phyloP scores from a whole-genome alignment of 2,888 invertebrate genomes.

The Megastigmus dorsalis region DNA sequence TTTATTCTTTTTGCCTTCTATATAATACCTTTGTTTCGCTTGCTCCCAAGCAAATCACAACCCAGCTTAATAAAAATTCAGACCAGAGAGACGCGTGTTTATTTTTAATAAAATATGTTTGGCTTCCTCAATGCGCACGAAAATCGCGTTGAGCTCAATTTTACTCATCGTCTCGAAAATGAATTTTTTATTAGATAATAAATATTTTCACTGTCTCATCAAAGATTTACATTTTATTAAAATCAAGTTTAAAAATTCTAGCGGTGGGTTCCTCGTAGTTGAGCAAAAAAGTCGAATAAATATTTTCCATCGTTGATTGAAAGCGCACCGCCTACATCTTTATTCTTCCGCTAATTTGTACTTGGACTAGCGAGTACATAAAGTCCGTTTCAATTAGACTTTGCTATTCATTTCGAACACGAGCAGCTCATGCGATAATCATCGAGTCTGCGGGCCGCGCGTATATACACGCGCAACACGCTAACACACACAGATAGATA shows the following conservation, averaged over 20 bases:
- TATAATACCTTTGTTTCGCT: not conserved
- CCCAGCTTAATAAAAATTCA: conserved; percentile 15
- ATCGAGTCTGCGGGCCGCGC: conserved; percentile 9
- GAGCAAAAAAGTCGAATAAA: too few species aligned
- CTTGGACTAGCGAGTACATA: conserved; percentile 2
- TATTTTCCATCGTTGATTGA: not conserved
- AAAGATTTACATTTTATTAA: not conserved
- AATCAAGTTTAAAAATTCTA: too few species aligned
- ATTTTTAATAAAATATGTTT: conserved; percentile 8
- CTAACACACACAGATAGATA: conserved; percentile 15
- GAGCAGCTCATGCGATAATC: conserved; percentile 35
- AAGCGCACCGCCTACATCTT: not conserved
- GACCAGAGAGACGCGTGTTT: conserved; percentile 22
- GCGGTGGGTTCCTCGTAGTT: too few species aligned
- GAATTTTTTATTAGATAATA: not conserved
- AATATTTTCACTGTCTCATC: not conserved
- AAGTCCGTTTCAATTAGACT: conserved; percentile 47
- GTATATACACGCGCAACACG: conserved; percentile 9
- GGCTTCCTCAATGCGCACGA: not conserved
- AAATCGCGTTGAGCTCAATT: not conserved
- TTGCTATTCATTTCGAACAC: conserved; percentile 11
- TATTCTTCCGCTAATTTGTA: conserved; percentile 16
- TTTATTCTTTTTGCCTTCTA: conserved; percentile 5
- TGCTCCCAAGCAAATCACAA: conserved; percentile 12
- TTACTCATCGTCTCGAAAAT: not conserved